Evolutionary conservation across 2,888 invertebrate species (phyloP).

Genomic region (Rhimphoctona megacephalus): DNA sequence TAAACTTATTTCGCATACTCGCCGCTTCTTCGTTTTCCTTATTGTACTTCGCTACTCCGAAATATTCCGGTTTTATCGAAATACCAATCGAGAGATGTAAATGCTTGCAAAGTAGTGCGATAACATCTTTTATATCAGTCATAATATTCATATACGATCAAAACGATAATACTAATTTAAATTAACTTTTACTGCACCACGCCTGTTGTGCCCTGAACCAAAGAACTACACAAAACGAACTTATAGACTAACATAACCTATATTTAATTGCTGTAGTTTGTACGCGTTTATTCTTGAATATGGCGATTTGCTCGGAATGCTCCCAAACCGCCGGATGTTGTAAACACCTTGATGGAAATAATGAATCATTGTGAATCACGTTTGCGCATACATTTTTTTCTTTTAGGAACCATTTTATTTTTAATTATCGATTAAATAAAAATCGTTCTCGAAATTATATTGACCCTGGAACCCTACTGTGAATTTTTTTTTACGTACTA

Average conservation of each 20-base stretch:
- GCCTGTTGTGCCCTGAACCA: not conserved
- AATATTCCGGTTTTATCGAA: conserved; percentile 81
- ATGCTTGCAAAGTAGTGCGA: conserved; percentile 82
- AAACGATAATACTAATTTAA: not conserved
- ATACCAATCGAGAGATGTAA: conserved; percentile 78
- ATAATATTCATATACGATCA: conserved; percentile 67
- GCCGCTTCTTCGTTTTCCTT: conserved; percentile 78
- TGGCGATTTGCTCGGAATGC: not conserved
- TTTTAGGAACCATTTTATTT: not conserved
- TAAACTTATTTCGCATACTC: conserved; percentile 70
- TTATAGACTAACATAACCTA: conserved; percentile 46
- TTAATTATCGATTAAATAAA: not conserved
- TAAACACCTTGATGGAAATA: not conserved
- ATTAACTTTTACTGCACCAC: not conserved
- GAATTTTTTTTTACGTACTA: too few species aligned
- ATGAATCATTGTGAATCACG: not conserved
- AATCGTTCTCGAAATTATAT: not conserved
- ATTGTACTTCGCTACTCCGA: conserved; percentile 82
- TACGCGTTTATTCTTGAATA: not conserved
- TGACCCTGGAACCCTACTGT: too few species aligned
- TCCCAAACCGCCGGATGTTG: not conserved
- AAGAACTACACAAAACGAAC: not conserved
- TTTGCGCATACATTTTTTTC: not conserved
- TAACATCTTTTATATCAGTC: conserved; percentile 80
- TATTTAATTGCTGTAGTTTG: not conserved